Evolutionary conservation across 2,113 vertebrate genomes (phyloP).

Genomic region (Malurus elegans): DNA sequence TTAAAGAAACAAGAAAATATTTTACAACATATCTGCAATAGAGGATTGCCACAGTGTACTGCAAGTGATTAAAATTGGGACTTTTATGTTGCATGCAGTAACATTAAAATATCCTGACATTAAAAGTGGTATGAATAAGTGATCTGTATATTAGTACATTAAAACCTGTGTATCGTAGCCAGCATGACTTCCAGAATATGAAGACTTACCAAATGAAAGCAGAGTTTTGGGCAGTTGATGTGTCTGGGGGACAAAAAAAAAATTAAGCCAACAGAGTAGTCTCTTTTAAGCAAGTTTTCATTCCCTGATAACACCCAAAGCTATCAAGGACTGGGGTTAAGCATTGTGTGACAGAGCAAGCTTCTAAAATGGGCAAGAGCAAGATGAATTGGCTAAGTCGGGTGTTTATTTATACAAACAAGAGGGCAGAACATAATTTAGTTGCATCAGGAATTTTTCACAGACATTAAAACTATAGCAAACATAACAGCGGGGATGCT

Average conservation of each 20-base stretch:
- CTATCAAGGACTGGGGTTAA: constrained; percentile 34
- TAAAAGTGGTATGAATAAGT: neutral
- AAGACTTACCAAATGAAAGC: neutral
- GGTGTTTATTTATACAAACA: constrained; percentile 73
- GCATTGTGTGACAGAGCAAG: constrained; percentile 40
- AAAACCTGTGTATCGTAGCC: neutral
- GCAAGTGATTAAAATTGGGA: constrained; percentile 36
- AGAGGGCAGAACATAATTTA: constrained; percentile 77
- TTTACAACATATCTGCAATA: constrained; percentile 12
- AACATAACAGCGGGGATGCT: constrained; percentile 81
- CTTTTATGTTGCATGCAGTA: neutral
- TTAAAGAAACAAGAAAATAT: constrained; percentile 6
- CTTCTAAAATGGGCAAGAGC: constrained; percentile 57
- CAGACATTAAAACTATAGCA: constrained; percentile 84
- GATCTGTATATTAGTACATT: neutral
- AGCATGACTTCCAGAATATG: neutral
- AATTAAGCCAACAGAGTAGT: neutral
- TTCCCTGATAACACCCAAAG: constrained; percentile 39
- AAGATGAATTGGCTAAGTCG: constrained; percentile 65
- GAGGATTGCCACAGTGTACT: neutral
- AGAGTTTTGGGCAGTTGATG: neutral
- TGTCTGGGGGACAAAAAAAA: neutral
- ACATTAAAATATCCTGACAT: neutral
- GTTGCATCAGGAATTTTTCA: constrained; percentile 80
- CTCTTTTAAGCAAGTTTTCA: constrained; percentile 42